These are phyloP conservation scores for Camponotus pennsylvanicus DNA, from an alignment of 1,140 invertebrate species.

Conservation along the genomic window DNA sequence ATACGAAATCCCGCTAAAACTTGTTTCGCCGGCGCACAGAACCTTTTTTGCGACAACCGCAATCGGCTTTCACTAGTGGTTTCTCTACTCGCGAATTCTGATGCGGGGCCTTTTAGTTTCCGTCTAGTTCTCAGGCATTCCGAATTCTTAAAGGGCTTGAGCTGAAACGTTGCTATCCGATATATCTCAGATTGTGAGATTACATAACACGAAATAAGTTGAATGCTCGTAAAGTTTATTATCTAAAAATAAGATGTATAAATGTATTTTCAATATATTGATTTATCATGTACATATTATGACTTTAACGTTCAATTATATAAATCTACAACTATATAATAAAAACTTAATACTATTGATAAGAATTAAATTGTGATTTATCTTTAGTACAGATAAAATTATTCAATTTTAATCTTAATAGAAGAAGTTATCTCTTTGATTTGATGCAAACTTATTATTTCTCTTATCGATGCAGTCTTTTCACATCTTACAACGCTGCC, in stretches of 20 bases:
- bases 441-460: neutral
- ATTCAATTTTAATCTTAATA: neutral
- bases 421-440: neutral
- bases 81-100: conserved; percentile 2
- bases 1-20: conserved; percentile 65
- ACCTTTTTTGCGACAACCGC: conserved; percentile 31
- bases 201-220: neutral
- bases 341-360: neutral
- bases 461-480: neutral
- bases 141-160: conserved; percentile 32
- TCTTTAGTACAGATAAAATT: too few species aligned
- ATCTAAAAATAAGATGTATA: neutral
- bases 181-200: conserved; percentile 2
- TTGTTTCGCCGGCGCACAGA: conserved; percentile 3
- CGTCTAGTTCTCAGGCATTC: neutral
- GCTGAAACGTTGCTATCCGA: neutral
- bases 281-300: neutral
- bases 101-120: neutral
- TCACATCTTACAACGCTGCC: neutral
- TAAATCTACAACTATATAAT: too few species aligned
- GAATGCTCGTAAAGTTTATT: neutral
- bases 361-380: neutral
- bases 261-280: neutral
- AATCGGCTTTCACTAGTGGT: conserved; percentile 51
- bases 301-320: neutral